Evolutionary conservation across 2,113 vertebrate species (phyloP).

Genomic region (Elephantulus edwardii): DNA sequence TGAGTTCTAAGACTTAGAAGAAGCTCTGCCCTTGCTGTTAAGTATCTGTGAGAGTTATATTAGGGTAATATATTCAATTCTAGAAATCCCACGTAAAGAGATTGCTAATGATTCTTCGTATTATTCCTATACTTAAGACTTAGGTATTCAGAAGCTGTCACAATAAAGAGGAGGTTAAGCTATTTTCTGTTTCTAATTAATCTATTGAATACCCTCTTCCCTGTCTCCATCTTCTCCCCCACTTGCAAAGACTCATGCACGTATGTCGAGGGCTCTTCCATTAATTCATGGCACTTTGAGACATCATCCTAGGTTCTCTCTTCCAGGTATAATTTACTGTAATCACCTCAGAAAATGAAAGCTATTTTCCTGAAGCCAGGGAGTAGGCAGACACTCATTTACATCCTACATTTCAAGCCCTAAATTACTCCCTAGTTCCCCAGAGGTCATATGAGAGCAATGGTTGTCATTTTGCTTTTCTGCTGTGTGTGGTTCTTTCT

Average conservation of each 20-base stretch:
- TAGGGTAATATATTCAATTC: slow-evolving; percentile 60
- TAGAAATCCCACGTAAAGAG: slow-evolving; percentile 35
- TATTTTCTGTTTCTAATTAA: slow-evolving; percentile 65
- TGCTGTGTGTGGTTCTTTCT: accelerated
- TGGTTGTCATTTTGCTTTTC: not conserved
- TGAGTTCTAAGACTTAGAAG: not conserved
- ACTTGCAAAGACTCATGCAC: not conserved
- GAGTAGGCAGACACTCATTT: slow-evolving; percentile 58
- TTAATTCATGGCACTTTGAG: slow-evolving; percentile 45
- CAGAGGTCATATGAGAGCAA: slow-evolving; percentile 45
- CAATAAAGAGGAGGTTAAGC: not conserved
- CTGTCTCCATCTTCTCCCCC: slow-evolving; percentile 1
- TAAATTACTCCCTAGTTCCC: slow-evolving; percentile 52
- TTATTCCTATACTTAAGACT: slow-evolving; percentile 50
- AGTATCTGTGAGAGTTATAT: slow-evolving; percentile 32
- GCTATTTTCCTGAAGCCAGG: slow-evolving; percentile 41
- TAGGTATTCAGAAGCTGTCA: slow-evolving; percentile 60
- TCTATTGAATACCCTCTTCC: slow-evolving; percentile 52
- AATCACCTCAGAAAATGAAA: slow-evolving; percentile 62
- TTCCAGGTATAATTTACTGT: slow-evolving; percentile 58
- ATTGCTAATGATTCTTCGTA: slow-evolving; percentile 16
- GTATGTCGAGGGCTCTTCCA: not conserved
- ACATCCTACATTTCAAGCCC: slow-evolving; percentile 53
- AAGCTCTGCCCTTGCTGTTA: not conserved
- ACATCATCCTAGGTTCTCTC: slow-evolving; percentile 29